These are phyloP conservation scores for Helicoverpa armigera DNA, from an alignment of 1,140 invertebrate genomes.

Conservation along the genomic window DNA sequence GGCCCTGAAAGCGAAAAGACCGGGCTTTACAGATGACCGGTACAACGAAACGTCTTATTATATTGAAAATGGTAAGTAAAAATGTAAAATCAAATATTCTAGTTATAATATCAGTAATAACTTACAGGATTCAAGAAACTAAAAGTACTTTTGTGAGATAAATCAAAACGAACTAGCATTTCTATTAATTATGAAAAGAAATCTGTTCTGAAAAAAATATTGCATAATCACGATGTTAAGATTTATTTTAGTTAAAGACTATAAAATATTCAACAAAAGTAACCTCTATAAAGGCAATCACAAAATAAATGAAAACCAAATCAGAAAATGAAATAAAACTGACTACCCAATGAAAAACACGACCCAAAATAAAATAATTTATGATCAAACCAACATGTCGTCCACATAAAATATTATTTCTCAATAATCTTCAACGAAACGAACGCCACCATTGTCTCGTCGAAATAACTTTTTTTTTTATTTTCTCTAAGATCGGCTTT, in stretches of 20 bases:
- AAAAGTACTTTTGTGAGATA: too few relatives aligned
- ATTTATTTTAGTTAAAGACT: too few relatives aligned
- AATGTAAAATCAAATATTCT: too few relatives aligned
- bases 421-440: slow-evolving; percentile 8
- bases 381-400: slow-evolving; percentile 1
- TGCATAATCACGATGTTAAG: too few relatives aligned
- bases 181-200: too few relatives aligned
- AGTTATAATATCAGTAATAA: too few relatives aligned
- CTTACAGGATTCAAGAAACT: too few relatives aligned
- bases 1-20: slow-evolving; percentile 96
- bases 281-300: background rate
- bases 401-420: slow-evolving; percentile 30
- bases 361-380: slow-evolving; percentile 12
- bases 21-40: slow-evolving; percentile 96
- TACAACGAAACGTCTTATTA: slow-evolving; percentile 98
- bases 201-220: too few relatives aligned
- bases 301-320: background rate
- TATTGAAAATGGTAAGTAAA: slow-evolving; percentile 96
- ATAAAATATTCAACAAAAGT: background rate
- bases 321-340: background rate
- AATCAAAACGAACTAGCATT: too few relatives aligned
- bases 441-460: background rate
- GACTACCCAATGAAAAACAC: background rate
- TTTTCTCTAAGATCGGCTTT: slow-evolving; percentile 20
- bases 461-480: slow-evolving; percentile 32